Evolutionary conservation across 2,113 vertebrate species (phyloP).

Genomic region (Hippocampus abdominalis): DNA sequence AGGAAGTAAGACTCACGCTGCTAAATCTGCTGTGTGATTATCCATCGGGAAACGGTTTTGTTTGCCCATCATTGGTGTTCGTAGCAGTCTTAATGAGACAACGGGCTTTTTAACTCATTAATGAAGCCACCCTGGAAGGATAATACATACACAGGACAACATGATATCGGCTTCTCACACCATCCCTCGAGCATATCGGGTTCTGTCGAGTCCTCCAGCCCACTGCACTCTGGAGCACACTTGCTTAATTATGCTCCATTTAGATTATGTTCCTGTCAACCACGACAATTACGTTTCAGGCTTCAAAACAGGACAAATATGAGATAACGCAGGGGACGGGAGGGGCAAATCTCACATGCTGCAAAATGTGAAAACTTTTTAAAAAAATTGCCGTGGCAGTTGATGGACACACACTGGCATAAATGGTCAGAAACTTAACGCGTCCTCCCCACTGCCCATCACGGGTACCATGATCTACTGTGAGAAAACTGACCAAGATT

Average conservation of each 20-base stretch:
- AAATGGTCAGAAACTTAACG: not conserved
- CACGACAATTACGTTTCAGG: not conserved
- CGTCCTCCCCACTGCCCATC: not conserved
- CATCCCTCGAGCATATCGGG: slow-evolving; percentile 44
- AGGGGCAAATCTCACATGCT: no score
- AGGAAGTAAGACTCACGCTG: slow-evolving; percentile 24
- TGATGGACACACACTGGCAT: not conserved
- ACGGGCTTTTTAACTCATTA: slow-evolving; percentile 35
- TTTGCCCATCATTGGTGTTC: slow-evolving; percentile 30
- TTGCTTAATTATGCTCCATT: slow-evolving; percentile 31
- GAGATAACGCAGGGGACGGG: not conserved
- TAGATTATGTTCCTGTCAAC: not conserved
- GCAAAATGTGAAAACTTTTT: not conserved
- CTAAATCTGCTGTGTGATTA: slow-evolving; percentile 42
- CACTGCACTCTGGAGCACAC: slow-evolving; percentile 41
- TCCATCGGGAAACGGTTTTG: slow-evolving; percentile 28
- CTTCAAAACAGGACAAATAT: not conserved
- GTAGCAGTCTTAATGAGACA: slow-evolving; percentile 21
- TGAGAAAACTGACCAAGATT: not conserved
- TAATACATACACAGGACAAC: slow-evolving; percentile 34
- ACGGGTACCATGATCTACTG: not conserved
- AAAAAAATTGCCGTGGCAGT: not conserved
- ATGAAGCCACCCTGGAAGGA: slow-evolving; percentile 43
- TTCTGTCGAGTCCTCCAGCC: slow-evolving; percentile 36
- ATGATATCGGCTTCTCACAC: slow-evolving; percentile 35